Conservation (phyloP, 2,797 vertebrate species). For the Nothura maculosa region DNA sequence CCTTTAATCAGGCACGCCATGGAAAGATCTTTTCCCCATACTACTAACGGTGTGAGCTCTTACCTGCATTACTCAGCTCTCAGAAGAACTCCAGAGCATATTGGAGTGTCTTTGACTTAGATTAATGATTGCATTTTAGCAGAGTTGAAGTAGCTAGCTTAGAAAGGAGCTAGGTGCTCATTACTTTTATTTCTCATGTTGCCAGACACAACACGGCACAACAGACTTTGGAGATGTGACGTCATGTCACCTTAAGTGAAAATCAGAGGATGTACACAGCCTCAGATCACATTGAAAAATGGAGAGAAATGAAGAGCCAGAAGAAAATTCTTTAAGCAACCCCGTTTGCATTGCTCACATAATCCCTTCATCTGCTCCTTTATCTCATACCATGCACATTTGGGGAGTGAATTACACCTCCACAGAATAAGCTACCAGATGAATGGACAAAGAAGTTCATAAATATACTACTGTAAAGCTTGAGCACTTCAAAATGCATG, state of each 20-base stretch:
- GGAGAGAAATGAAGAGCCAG: background rate
- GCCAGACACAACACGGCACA: background rate
- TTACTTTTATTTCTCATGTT: background rate
- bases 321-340: background rate
- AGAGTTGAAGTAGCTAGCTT: background rate
- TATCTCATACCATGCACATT: background rate
- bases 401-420: background rate
- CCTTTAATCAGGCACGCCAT: background rate
- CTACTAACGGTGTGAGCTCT: accelerated
- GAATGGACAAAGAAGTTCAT: background rate
- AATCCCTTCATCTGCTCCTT: background rate
- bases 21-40: background rate
- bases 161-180: background rate
- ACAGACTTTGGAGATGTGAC: background rate
- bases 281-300: background rate
- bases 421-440: background rate
- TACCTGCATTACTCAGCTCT: accelerated
- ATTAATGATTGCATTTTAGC: background rate
- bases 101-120: background rate
- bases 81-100: accelerated
- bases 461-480: background rate
- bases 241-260: background rate
- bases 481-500: background rate
- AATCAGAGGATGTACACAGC: background rate
- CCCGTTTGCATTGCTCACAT: background rate